These are phyloP conservation scores for Saimiri boliviensis DNA, from an alignment of 2,113 vertebrate species.

Conservation along the genomic window DNA sequence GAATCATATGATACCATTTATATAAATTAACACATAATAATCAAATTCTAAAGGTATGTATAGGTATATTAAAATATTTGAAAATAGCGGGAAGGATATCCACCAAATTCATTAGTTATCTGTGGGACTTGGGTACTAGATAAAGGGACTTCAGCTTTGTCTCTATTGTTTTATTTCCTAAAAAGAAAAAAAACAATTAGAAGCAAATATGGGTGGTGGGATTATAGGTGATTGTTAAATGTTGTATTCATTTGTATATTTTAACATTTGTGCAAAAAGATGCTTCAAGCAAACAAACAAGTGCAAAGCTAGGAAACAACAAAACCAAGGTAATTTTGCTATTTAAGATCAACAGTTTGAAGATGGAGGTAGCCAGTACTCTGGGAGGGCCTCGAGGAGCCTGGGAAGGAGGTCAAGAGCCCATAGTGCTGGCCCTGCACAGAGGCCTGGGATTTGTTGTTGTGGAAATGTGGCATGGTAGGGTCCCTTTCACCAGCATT, in stretches of 20 bases:
- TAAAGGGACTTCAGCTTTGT: slow-evolving; percentile 2
- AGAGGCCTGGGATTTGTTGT: not conserved
- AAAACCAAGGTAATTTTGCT: not conserved
- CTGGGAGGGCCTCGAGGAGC: not conserved
- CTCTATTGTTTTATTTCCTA: slow-evolving; percentile 21
- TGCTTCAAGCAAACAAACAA: not conserved
- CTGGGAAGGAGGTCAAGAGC: not conserved
- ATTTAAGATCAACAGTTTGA: not conserved
- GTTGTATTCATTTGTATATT: not conserved
- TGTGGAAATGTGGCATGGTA: not conserved
- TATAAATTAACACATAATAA: slow-evolving; percentile 1
- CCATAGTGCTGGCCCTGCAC: not conserved
- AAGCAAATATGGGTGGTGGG: not conserved
- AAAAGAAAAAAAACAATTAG: not conserved
- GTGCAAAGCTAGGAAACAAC: not conserved
- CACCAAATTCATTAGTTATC: not conserved
- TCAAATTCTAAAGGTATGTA: not conserved
- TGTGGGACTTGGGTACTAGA: not conserved
- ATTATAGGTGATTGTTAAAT: not conserved
- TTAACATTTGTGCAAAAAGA: not conserved
- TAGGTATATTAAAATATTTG: not conserved
- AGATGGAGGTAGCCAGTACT: not conserved
- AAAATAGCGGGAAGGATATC: not conserved
- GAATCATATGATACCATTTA: not conserved
- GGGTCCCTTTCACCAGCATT: not conserved